Conservation (phyloP, 2,888 invertebrate genomes). For the Drosophila incognita region DNA sequence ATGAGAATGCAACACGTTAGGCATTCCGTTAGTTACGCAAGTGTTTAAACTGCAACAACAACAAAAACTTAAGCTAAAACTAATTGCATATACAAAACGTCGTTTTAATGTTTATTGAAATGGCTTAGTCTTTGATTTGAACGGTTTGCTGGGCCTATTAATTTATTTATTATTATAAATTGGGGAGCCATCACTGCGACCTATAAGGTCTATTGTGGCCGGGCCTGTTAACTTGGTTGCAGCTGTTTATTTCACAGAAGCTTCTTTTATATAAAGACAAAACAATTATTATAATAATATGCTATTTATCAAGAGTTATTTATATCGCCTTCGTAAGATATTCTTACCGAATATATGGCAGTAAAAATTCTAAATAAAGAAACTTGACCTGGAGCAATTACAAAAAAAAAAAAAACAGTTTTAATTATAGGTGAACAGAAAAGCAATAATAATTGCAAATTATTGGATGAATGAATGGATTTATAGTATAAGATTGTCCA, state of each 20-base stretch:
- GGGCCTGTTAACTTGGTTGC: background rate
- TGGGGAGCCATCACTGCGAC: too few species aligned
- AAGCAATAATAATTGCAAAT: background rate
- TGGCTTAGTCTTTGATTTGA: background rate
- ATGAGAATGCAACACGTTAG: slow-evolving; percentile 35
- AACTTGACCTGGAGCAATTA: too few species aligned
- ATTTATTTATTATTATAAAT: background rate
- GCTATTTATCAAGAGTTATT: background rate
- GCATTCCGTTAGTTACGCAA: slow-evolving; percentile 30
- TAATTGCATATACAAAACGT: background rate
- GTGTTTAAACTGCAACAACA: background rate
- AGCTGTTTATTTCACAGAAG: background rate
- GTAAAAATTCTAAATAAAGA: background rate
- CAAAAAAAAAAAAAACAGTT: background rate
- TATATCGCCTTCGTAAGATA: background rate
- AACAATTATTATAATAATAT: background rate
- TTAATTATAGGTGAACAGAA: background rate
- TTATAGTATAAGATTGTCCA: background rate
- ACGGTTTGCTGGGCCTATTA: background rate
- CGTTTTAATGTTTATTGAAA: background rate
- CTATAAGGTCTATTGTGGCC: too few species aligned
- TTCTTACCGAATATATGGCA: background rate
- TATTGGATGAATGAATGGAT: too few species aligned
- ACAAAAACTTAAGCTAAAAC: background rate
- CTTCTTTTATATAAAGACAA: background rate